Base-by-base conservation (phyloP, 2,113 vertebrate genomes). In the Mormyrus iriodes region DNA sequence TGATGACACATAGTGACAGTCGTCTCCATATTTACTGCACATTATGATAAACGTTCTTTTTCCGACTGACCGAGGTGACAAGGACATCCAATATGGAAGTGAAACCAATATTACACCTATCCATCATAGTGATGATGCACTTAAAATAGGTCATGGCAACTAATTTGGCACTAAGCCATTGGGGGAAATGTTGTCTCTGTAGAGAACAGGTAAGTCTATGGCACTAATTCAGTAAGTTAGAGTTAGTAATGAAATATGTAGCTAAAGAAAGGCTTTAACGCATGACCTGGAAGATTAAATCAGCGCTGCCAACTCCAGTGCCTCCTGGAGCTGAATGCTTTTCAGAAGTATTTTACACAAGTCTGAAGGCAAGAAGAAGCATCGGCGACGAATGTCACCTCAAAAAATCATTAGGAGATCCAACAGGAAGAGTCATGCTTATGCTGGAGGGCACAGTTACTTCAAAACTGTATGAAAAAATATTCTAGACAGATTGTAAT, bases 41-140 rank as follows among this genome's bases (percentile, higher is more conserved):
- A 84, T 48, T 90, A 89, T 92, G 91, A 91, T 88, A 91, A 89
- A 90, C 92, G 88, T 86, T 88, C 89, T 90, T 61, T 48, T 88
- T 90, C 61, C 82, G 49, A 65, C 89, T 58, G 73, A 53, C 88
- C 13, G 85, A 88, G 51, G 88, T 85, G 88, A 90, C 88, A 91
- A 84, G n/a, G 88, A 90, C 86, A 69, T 89, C 24, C 79, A 53
- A 48, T 24, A 87, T 76, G 31, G 69, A 65, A 86, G 61, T 82
- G 31, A 87, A 31, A 87, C 39, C 53, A 65, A 49, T 39, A 88
- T 15, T 21, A 88, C 49, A 12, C 19, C 5, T 31, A 84, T 42
- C 51, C 53, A 79, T 84, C 86, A 79, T 39, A 86, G 87, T 87
- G 88, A 89, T 89, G 86, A 90, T 24, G 35, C 65, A 84, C 88